Evolutionary conservation across 2,113 vertebrate genomes (phyloP).

Genomic region (Anarrhichthys ocellatus): DNA sequence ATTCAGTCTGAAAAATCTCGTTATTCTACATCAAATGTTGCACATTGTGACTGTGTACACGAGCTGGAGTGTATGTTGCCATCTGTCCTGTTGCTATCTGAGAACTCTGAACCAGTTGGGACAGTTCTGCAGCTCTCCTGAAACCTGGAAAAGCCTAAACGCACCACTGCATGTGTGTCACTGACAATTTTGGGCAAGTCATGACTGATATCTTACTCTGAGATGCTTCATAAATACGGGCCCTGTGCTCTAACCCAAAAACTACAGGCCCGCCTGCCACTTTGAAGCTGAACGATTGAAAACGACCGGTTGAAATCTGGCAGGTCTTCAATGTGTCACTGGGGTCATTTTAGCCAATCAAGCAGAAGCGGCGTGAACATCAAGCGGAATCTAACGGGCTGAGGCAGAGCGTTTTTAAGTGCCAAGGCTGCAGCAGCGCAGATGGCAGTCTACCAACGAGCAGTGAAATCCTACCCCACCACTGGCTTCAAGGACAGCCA

Average conservation of each 20-base stretch:
- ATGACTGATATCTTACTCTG: conserved; percentile 2
- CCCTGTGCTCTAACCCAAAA: not conserved
- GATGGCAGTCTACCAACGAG: conserved; percentile 61
- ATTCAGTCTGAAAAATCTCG: not conserved
- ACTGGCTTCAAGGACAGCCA: conserved; percentile 54
- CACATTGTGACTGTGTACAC: not conserved
- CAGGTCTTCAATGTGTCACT: conserved; percentile 43
- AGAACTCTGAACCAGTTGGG: not conserved
- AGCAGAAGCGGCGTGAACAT: conserved; percentile 51
- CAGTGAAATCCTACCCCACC: conserved; percentile 68
- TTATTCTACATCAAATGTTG: not conserved
- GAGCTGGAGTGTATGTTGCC: not conserved
- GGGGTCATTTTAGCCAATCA: conserved; percentile 44
- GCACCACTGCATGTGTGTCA: not conserved
- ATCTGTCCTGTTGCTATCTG: not conserved
- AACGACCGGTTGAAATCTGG: conserved; percentile 16
- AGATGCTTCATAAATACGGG: conserved; percentile 18
- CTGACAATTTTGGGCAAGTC: conserved; percentile 21
- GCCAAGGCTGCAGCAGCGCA: conserved; percentile 63
- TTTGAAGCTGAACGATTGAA: not conserved
- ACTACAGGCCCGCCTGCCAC: not conserved
- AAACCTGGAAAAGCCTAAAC: not conserved
- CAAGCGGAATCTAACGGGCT: conserved; percentile 48
- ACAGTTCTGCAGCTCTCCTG: not conserved
- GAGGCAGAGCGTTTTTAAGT: conserved; percentile 44